Evolutionary conservation across 2,888 invertebrate species (phyloP), one percentile per base, ranked within the genome.

Genomic region (Drosophila macrospina): DNA sequence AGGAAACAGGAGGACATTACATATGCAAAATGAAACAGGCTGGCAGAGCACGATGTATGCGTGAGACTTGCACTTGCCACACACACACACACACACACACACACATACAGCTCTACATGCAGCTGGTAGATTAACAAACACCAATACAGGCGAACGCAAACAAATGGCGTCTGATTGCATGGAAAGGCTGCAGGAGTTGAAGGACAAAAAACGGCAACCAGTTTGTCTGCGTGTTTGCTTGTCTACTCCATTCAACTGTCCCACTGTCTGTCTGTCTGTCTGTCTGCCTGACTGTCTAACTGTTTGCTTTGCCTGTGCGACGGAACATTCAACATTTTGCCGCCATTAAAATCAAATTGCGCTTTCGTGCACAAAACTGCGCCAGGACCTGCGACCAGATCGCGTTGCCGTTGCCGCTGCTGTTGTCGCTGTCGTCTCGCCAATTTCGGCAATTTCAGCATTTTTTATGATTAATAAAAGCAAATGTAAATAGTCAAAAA

Each of bases 341-440:
- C 85, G 82, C 88, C 89, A 87, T 85, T 88, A 83, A 82, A 88
- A 85, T 82, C 82, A 87, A 86, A 86, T 86, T 88, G 89, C 82
- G 79, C 88, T 83, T 84, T 86, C 86, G 77, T 86, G 80, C 79
- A 68, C 67, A 55, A 51, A 59, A 59, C 74, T 36, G 44, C 15
- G 32, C 6, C 37, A n/a, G 48, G 10, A 15, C 20, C 28, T 26
- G 37, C 37, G 32, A 54, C 30, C 52, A 16, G 47, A 13, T 24
- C 11, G 36, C 11, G 11, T 41, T 45, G n/a, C n/a, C n/a, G n/a
- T n/a, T n/a, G n/a, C n/a, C n/a, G n/a, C n/a, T 20, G 20, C 3
- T 3, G 20, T 20, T 20, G 20, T 20, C 20, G 20, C 3, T 20
- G 20, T 20, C 20, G 20, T 20, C 3, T 20, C 56, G 57, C 60